A percentile compares a stretch with the other conserved stretches of the same genome.
Conservation (phyloP, 2,797 vertebrate genomes). For the Melopsittacus undulatus region DNA sequence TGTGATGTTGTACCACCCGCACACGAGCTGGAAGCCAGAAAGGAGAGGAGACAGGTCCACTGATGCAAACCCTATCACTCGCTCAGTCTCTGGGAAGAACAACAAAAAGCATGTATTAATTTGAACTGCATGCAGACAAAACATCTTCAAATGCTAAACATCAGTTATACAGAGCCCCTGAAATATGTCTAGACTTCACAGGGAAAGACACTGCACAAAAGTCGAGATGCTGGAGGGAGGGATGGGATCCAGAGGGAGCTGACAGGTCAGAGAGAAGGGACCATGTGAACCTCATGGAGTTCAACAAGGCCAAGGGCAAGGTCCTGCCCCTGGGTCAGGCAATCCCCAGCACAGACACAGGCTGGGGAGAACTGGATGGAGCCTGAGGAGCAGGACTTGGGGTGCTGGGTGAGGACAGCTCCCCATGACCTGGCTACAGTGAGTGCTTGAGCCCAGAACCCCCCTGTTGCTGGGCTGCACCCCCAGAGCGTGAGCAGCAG, state of each 20-base stretch:
- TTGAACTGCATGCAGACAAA: rapidly evolving
- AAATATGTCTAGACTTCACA: rapidly evolving
- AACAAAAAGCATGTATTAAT: rapidly evolving
- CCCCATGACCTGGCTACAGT: not conserved
- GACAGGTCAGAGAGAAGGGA: not conserved
- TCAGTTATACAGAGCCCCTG: not conserved
- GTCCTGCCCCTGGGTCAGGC: no score
- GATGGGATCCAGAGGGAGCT: not conserved
- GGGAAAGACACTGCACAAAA: not conserved
- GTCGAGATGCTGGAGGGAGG: not conserved
- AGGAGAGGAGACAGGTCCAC: conserved; percentile 93
- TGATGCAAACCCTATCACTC: conserved; percentile 93
- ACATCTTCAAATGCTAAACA: not conserved
- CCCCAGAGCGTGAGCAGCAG: not conserved
- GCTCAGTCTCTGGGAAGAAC: conserved; percentile 82
- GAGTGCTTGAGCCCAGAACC: not conserved
- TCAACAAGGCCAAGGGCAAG: not conserved
- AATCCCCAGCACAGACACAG: not conserved
- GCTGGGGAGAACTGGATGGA: not conserved
- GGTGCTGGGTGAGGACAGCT: not conserved
- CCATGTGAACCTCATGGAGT: not conserved
- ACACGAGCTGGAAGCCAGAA: conserved; percentile 90
- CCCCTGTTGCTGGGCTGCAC: not conserved
- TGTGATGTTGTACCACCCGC: conserved; percentile 96
- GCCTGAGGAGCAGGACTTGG: not conserved